Base-by-base conservation (phyloP, 53 echinoderm and acorn worm genomes). In the Antedon mediterranea region DNA sequence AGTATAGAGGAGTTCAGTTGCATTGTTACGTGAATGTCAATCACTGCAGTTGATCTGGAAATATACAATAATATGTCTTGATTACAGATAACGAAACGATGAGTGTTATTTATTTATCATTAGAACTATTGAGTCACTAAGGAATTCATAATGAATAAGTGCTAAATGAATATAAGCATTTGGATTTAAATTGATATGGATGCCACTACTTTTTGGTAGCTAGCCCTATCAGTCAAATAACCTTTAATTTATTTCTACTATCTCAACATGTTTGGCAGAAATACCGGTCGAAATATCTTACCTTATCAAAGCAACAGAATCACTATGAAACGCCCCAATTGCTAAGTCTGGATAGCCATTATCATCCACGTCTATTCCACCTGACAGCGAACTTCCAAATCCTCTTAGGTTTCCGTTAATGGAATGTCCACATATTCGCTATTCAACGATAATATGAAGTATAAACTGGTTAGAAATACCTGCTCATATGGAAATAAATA, bases 371-470 rank as follows among this genome's bases (percentile, higher is more conserved):
- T 93, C 93, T 3, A 93, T 82, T 3, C 77, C 83, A 18, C 86
- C 90, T 28, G 93, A 93, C 71, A 93, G 77, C 3, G 93, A 82
- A 71, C 88, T 89, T 30, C 93, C 93, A 34, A 93, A 93, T 27
- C 90, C 88, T 27, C 34, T 43, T 28, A 93, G 76, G 71, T 43
- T 82, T 0, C 73, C 31, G 28, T 34, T 81, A 31, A 92, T 75
- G 5, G 74, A 80, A 30, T 80, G 71, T 28, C 82, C 89, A 43
- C 84, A 29, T 4, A 93, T 76, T 70, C 93, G 84, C 93, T 93
- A 84, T 5, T 71, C 71, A 32, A 26, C 28, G 14, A 76, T 37
- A 37, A 57, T 3, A 57, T 8, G n/a, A n/a, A n/a, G n/a, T n/a
- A n/a, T n/a, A n/a, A n/a, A n/a, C n/a, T n/a, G n/a, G n/a, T n/a